A percentile compares a stretch with the other conserved stretches of the same genome.
Evolutionary conservation across 2,888 invertebrate genomes (phyloP).

Genomic region (Orthosia gothica): DNA sequence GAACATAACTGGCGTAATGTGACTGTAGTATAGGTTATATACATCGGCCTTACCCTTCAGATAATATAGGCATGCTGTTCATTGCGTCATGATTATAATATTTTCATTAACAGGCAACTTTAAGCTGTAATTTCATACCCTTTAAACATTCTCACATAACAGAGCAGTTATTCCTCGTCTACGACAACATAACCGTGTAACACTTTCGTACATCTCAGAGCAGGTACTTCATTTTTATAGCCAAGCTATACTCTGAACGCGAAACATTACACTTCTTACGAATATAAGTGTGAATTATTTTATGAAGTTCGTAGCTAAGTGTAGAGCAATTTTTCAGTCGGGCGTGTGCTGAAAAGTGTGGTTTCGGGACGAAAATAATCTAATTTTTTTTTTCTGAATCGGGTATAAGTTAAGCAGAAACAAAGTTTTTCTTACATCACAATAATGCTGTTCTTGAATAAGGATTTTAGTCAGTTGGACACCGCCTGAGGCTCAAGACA

Average conservation of each 20-base stretch:
- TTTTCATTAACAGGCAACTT: background rate
- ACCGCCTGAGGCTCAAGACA: too few species aligned
- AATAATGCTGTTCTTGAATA: too few species aligned
- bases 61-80: too few species aligned
- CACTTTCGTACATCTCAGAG: slow-evolving; percentile 16
- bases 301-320: slow-evolving; percentile 14
- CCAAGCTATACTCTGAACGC: slow-evolving; percentile 20
- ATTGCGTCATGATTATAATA: background rate
- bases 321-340: slow-evolving; percentile 46
- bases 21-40: too few species aligned
- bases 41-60: too few species aligned
- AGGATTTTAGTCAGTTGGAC: too few species aligned
- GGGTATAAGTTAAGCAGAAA: too few species aligned
- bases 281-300: slow-evolving; percentile 41
- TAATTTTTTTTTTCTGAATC: too few species aligned
- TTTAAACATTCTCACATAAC: slow-evolving; percentile 20
- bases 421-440: too few species aligned
- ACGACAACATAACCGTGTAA: background rate
- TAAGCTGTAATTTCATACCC: slow-evolving; percentile 4
- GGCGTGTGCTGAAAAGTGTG: background rate
- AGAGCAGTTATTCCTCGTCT: slow-evolving; percentile 21
- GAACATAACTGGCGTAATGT: too few species aligned
- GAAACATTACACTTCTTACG: slow-evolving; percentile 49
- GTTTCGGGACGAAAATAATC: too few species aligned
- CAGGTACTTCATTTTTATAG: slow-evolving; percentile 54